Base-by-base conservation (phyloP, 2,113 vertebrate species). In the Microcebus ravelobensis region DNA sequence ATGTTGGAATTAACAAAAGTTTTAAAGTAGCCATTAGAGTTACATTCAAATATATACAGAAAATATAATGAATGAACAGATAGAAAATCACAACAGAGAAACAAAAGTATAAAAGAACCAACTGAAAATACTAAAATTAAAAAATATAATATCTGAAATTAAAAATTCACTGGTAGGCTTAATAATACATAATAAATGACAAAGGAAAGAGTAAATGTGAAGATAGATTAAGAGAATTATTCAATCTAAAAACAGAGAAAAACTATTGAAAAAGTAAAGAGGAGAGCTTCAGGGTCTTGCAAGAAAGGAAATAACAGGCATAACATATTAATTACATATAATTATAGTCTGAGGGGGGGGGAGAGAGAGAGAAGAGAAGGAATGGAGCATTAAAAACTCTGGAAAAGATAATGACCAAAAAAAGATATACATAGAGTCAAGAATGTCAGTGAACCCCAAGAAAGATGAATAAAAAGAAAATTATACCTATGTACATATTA, bases 71-170 rank as follows among this genome's bases (percentile, higher is more conserved):
- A 91, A 73, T 67, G 9, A 81, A n/a, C 13, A 89, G n/a, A 85
- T 17, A 81, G 52, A 92, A 96, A 91, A 70, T 55, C 59, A 93
- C 36, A 82, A 45, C 20, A 84, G 55, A 87, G 20, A 82, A 95
- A 31, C 65, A 59, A 25, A 63, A n/a, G 21, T 34, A 21, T 34
- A 21, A 67, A 79, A 67, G n/a, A 73, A 87, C n/a, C 45, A 91
- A 90, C 68, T 57, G 36, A 15, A 91, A 94, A 88, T 36, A 52
- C 48, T 84, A 48, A 39, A 96, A 84, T 50, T 90, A 59, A 80
- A 94, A 82, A 52, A 77, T 39, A 61, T 80, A 88, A 10, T 67
- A 42, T 87, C 34, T 88, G 27, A 96, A 90, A 52, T 90, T n/a
- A 87, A 90, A 84, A 96, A 42, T 20, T 92, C 61, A 76, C 27